phyloP scores from a whole-genome alignment of 2,113 vertebrate genomes.

The Cacatua alba region DNA sequence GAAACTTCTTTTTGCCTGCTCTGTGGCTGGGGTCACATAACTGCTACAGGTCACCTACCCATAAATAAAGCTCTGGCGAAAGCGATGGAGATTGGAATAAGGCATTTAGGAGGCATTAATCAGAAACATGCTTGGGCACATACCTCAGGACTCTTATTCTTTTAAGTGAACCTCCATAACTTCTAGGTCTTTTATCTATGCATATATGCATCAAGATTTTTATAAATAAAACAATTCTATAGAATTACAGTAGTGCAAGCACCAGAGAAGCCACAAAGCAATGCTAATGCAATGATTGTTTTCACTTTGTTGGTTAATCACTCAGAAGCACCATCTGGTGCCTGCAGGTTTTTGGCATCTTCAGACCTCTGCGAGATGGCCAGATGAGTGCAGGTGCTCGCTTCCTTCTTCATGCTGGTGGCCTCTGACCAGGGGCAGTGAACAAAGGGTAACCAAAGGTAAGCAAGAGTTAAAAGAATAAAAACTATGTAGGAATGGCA shows the following conservation, averaged over 20 bases:
- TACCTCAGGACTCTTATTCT: neutral
- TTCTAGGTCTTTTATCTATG: neutral
- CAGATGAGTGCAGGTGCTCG: accelerated
- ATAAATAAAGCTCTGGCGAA: neutral
- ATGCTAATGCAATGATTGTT: neutral
- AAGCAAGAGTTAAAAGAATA: neutral
- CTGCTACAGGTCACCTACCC: neutral
- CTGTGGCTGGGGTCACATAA: neutral
- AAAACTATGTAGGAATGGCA: neutral
- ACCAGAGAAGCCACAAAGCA: neutral
- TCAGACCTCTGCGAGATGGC: neutral
- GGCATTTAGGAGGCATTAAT: neutral
- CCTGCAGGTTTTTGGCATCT: neutral
- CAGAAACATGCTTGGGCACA: neutral
- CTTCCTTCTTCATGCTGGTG: neutral
- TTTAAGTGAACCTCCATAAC: neutral
- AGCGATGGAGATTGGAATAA: neutral
- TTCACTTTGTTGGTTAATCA: neutral
- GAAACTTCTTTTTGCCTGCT: neutral
- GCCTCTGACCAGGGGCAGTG: neutral
- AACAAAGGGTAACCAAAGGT: neutral
- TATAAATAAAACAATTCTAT: neutral
- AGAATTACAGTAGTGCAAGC: neutral
- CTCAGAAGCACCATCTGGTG: neutral
- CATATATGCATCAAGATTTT: neutral